A percentile compares a stretch with the other conserved stretches of the same genome.
phyloP scores from a whole-genome alignment of 2,113 vertebrate species.

The Forbesichthys agassizii region DNA sequence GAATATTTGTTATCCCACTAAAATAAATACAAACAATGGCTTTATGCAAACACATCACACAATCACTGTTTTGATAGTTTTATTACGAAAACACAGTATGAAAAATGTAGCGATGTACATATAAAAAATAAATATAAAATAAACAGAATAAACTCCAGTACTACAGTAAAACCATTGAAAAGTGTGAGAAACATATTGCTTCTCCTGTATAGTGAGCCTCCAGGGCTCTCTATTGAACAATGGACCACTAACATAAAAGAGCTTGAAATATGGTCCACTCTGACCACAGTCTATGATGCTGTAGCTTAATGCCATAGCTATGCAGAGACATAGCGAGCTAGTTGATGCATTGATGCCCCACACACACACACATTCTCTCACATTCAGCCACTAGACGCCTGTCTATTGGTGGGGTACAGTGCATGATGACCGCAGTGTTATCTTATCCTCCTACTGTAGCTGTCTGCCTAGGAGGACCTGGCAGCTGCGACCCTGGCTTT shows the following conservation, averaged over 20 bases:
- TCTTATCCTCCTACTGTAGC: background rate
- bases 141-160: conserved; percentile 15
- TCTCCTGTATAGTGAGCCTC: conserved; percentile 32
- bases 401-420: background rate
- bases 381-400: background rate
- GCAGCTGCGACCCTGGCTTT: conserved; percentile 20
- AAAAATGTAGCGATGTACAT: background rate
- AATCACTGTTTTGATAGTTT: conserved; percentile 36
- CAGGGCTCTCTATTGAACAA: conserved; percentile 44
- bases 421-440: background rate
- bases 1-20: background rate
- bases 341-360: background rate
- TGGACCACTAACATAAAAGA: background rate
- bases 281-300: background rate
- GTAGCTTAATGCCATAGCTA: conserved; percentile 13
- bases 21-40: background rate
- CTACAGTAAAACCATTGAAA: conserved; percentile 16
- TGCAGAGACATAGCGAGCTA: background rate
- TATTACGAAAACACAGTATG: conserved; percentile 37
- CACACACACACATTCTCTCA: background rate
- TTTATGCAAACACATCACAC: conserved; percentile 11
- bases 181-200: conserved; percentile 9
- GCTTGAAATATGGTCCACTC: conserved; percentile 10
- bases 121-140: conserved; percentile 62
- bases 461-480: conserved; percentile 19